A percentile compares a stretch with the other conserved stretches of the same genome.
These are phyloP conservation scores for Trichomycterus rosablanca DNA, from an alignment of 2,113 vertebrate species.

Conservation along the genomic window DNA sequence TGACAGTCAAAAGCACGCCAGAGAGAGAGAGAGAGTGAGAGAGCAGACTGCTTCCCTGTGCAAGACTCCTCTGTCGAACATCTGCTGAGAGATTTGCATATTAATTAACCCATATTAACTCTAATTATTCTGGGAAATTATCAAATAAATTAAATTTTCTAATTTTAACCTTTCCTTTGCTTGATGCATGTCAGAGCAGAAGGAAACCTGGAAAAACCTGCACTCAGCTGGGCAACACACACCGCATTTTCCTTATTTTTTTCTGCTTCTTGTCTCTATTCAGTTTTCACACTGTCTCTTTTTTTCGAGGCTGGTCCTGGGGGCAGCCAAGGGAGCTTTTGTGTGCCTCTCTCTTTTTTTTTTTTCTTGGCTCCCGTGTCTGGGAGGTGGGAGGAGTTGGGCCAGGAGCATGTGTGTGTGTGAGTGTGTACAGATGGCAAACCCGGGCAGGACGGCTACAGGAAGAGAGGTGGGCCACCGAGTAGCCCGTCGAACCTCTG, in stretches of 20 bases:
- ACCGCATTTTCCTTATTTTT: slow-evolving; percentile 57
- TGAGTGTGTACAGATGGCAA: slow-evolving; percentile 93
- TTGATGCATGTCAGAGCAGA: slow-evolving; percentile 88
- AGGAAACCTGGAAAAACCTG: slow-evolving; percentile 73
- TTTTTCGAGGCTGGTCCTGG: slow-evolving; percentile 44
- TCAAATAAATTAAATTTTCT: slow-evolving; percentile 99
- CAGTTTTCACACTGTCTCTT: slow-evolving; percentile 34
- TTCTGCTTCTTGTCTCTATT: slow-evolving; percentile 54
- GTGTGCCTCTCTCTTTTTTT: too few species aligned
- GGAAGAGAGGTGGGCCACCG: slow-evolving; percentile 87
- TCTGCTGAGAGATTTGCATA: slow-evolving; percentile 99
- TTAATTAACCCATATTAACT: slow-evolving; percentile 99
- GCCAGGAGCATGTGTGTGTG: slow-evolving; percentile 70
- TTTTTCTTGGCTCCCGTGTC: slow-evolving; percentile 90
- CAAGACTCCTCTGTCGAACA: slow-evolving; percentile 98
- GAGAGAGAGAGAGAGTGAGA: slow-evolving; percentile 80
- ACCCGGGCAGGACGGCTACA: slow-evolving; percentile 78
- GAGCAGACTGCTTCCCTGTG: slow-evolving; percentile 94
- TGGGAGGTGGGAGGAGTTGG: slow-evolving; percentile 71
- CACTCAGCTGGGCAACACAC: slow-evolving; percentile 83
- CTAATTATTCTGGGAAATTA: slow-evolving; percentile 99
- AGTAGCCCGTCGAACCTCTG: slow-evolving; percentile 83
- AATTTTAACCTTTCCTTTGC: slow-evolving; percentile 99
- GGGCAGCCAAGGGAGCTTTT: slow-evolving; percentile 88
- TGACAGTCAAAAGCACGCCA: slow-evolving; percentile 99